Evolutionary conservation across 2,113 vertebrate genomes (phyloP).

Genomic region (Rhinoderma darwinii): DNA sequence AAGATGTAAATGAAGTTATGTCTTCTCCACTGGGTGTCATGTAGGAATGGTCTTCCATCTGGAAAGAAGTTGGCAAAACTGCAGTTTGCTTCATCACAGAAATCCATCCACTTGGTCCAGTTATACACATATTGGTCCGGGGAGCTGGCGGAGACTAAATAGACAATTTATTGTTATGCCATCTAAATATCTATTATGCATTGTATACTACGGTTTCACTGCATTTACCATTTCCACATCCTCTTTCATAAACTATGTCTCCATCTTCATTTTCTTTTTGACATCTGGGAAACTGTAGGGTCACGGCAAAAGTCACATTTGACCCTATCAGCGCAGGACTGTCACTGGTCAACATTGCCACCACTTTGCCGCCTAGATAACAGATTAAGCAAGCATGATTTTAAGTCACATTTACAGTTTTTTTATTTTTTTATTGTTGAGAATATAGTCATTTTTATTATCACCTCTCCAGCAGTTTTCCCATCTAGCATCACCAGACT

Average conservation of each 20-base stretch:
- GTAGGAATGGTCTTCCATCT: slow-evolving; percentile 86
- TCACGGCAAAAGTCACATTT: slow-evolving; percentile 81
- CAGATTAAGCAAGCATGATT: slow-evolving; percentile 19
- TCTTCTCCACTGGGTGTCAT: slow-evolving; percentile 77
- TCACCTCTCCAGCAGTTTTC: slow-evolving; percentile 77
- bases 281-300: slow-evolving; percentile 84
- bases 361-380: slow-evolving; percentile 75
- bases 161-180: slow-evolving; percentile 30
- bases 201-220: too few species aligned
- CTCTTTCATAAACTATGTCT: slow-evolving; percentile 80
- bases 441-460: too few species aligned
- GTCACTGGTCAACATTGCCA: slow-evolving; percentile 81
- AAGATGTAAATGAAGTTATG: slow-evolving; percentile 89
- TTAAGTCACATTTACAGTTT: background rate
- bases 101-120: slow-evolving; percentile 86
- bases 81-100: slow-evolving; percentile 75
- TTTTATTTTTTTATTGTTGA: background rate
- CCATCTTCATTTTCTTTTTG: slow-evolving; percentile 82
- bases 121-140: slow-evolving; percentile 78
- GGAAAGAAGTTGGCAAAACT: slow-evolving; percentile 79
- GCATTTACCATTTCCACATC: slow-evolving; percentile 81
- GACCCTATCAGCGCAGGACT: slow-evolving; percentile 92
- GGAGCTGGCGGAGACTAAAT: slow-evolving; percentile 56
- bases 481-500: slow-evolving; percentile 73
- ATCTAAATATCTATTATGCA: background rate